A percentile compares a stretch with the other conserved stretches of the same genome.
These are phyloP conservation scores for Rotaria socialis DNA, from an alignment of 2,888 invertebrate genomes.

Conservation along the genomic window DNA sequence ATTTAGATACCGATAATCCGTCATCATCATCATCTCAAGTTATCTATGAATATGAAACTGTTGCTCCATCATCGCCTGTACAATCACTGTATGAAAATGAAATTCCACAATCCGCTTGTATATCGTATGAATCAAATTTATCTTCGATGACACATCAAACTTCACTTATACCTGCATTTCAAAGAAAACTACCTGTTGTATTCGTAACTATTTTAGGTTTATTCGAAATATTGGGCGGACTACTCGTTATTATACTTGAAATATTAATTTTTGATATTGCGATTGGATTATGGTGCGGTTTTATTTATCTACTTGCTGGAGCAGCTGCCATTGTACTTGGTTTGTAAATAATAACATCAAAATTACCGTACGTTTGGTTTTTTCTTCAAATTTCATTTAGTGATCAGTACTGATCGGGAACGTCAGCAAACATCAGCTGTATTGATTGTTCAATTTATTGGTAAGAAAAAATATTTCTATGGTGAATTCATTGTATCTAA, in stretches of 20 bases:
- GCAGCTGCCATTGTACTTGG: background rate
- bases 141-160: background rate
- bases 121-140: background rate
- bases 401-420: background rate
- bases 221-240: background rate
- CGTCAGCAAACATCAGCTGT: conserved; percentile 18
- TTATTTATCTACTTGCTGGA: background rate
- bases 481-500: background rate
- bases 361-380: background rate
- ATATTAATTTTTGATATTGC: background rate
- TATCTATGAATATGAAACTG: background rate
- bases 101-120: background rate
- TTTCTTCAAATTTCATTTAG: background rate
- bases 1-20: background rate
- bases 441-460: background rate
- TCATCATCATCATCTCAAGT: background rate
- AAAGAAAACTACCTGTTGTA: background rate
- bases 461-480: background rate
- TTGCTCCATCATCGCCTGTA: background rate
- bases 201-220: background rate
- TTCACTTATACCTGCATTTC: background rate
- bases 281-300: background rate
- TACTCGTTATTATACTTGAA: background rate
- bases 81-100: background rate
- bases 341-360: background rate